These are phyloP conservation scores for Podarcis lilfordi DNA, from an alignment of 2,797 vertebrate species.

Conservation along the genomic window DNA sequence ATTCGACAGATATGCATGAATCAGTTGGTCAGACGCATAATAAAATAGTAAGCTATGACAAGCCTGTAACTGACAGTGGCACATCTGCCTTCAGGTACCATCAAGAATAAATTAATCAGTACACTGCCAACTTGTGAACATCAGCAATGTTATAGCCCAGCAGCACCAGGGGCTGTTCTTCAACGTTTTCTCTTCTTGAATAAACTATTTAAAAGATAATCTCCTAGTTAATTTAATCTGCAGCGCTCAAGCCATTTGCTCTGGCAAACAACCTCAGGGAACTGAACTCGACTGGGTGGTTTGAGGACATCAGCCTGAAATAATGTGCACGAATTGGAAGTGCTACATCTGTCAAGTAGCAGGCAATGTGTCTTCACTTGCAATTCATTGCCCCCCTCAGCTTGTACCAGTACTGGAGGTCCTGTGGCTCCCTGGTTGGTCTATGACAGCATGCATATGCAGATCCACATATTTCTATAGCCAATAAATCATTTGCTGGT, in stretches of 20 bases:
- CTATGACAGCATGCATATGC: not conserved
- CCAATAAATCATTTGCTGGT: not conserved
- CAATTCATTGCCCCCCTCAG: not conserved
- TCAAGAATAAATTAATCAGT: conserved; percentile 34
- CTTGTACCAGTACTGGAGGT: not conserved
- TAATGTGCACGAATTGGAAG: not conserved
- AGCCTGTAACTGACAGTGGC: conserved; percentile 23
- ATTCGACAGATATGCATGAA: conserved; percentile 9
- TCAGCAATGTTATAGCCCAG: not conserved
- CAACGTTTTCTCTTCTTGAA: not conserved
- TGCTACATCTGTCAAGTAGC: not conserved
- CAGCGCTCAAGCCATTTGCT: not conserved
- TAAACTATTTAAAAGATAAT: conserved; percentile 26
- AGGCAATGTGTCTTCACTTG: not conserved
- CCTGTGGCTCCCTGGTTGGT: not conserved
- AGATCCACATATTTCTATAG: too few species aligned
- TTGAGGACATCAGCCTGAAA: conserved; percentile 2
- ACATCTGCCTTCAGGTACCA: conserved; percentile 25
- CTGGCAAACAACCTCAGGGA: conserved; percentile 12
- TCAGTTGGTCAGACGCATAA: conserved; percentile 8
- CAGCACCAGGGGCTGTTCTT: not conserved
- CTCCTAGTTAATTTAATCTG: conserved; percentile 13
- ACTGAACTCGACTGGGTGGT: not conserved
- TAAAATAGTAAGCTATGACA: conserved; percentile 20
- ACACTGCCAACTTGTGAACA: conserved; percentile 15